Evolutionary conservation across 2,888 invertebrate species (phyloP).

Genomic region (Graphium colonna): DNA sequence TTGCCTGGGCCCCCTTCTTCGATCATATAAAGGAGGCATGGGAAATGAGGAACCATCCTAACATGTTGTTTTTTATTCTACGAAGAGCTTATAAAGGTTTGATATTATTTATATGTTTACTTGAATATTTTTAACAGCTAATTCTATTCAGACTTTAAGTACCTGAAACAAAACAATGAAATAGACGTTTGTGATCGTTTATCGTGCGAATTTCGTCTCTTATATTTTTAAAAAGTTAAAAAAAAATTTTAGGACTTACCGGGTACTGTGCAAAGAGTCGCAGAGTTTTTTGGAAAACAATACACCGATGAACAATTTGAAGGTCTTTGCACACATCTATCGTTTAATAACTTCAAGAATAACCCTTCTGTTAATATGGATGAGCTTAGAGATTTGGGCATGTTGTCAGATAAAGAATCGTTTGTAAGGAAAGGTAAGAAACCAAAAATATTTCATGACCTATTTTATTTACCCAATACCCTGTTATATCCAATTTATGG

Average conservation of each 20-base stretch:
- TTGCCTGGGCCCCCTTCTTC: constrained; percentile 84
- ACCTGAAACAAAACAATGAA: no score
- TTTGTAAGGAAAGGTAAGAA: constrained; percentile 36
- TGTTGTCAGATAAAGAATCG: constrained; percentile 31
- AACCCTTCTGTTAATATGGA: constrained; percentile 68
- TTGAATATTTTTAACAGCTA: no score
- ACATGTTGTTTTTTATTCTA: constrained; percentile 85
- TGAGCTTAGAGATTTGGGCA: constrained; percentile 21
- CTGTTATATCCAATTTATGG: no score
- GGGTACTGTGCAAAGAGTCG: constrained; percentile 19
- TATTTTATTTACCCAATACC: no score
- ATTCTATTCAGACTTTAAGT: no score
- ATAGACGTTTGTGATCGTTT: no score
- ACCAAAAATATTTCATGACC: no score
- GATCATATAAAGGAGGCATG: constrained; percentile 85
- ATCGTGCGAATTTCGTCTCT: no score
- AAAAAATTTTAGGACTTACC: constrained; percentile 32
- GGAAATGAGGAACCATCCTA: constrained; percentile 75
- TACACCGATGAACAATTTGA: constrained; percentile 30
- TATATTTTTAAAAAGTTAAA: no score
- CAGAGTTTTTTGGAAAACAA: constrained; percentile 27
- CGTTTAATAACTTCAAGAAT: constrained; percentile 85
- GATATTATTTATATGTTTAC: no score
- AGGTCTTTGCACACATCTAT: constrained; percentile 82
- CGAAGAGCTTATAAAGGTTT: constrained; percentile 83